Conservation (phyloP, 1,140 invertebrate genomes). For the Trichomalopsis sarcophagae region DNA sequence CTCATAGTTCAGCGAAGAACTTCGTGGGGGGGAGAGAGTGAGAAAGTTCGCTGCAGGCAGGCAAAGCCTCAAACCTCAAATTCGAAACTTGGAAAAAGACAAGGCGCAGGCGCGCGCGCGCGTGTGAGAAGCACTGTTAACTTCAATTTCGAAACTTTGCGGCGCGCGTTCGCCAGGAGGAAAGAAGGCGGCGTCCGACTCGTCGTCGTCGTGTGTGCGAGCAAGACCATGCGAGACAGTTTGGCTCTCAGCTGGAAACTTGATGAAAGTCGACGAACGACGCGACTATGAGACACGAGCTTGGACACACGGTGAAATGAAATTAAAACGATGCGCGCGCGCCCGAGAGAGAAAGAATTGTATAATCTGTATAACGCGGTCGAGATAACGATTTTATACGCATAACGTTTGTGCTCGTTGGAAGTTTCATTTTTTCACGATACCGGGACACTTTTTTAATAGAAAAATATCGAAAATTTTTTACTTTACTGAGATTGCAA, state of each 20-base stretch:
- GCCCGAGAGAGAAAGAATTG: too few relatives aligned
- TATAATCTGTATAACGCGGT: too few relatives aligned
- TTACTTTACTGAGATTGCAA: too few relatives aligned
- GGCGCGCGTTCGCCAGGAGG: background rate
- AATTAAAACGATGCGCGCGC: conserved; percentile 13
- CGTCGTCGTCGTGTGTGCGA: too few relatives aligned
- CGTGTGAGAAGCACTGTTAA: conserved; percentile 42
- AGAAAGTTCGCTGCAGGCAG: background rate
- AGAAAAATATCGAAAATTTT: too few relatives aligned
- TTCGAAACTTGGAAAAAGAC: conserved; percentile 44
- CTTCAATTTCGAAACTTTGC: conserved; percentile 46
- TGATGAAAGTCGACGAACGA: conserved; percentile 17
- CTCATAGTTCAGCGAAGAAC: background rate
- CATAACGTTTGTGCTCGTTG: too few relatives aligned
- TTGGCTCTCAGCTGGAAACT: conserved; percentile 5
- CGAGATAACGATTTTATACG: too few relatives aligned
- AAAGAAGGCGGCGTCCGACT: too few relatives aligned
- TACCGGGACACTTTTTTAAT: too few relatives aligned
- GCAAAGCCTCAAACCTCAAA: conserved; percentile 30
- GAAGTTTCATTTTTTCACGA: too few relatives aligned
- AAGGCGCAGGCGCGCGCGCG: background rate
- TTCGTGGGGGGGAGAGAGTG: background rate
- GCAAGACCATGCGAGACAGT: background rate
- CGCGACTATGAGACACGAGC: background rate
- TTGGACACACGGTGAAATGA: background rate